Base-by-base conservation (phyloP, 2,797 vertebrate species). In the Steatocranus sp. region DNA sequence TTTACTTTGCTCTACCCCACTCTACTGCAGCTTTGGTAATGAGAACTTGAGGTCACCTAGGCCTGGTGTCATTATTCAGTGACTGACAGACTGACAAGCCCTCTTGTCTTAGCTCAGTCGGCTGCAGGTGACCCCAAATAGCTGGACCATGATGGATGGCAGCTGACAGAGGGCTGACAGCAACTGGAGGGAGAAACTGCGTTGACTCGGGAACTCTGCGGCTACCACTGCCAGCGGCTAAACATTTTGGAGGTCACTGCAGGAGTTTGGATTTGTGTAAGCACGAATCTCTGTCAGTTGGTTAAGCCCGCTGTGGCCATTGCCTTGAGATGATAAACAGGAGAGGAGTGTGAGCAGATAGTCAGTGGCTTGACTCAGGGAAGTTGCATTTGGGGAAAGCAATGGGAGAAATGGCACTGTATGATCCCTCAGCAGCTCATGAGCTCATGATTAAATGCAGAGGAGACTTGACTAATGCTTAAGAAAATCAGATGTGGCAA, bases 91-190 rank as follows among this genome's bases (percentile, higher is more conserved):
- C 86, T 78, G 92, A 96, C 96, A 96, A 93, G 93, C 85, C 91
- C 93, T 93, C 91, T 95, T 96, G 96, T 96, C 96, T 96, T 96
- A 96, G 94, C 92, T 89, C 94, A 94, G 95, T 96, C 95, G 94
- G 95, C 96, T 94, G 93, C 82, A 92, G 96, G 95, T 96, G 96
- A 97, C 96, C 96, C 94, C 82, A 1, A 95, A 95, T 94, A 93
- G 89, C 79, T 77, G 89, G 91, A 88, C 92, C 83, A 83, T 98
- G 97, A 98, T 96, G 95, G 97, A 98, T 97, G 93, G 92, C 88
- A 83, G 91, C 93, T 95, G 85, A 94, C 95, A 96, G 94, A 92
- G 94, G 95, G 95, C 96, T 95, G 95, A 95, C 92, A 91, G 94
- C 68, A 83, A 96, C 96, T 94, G 95, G 38, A 87, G 87, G 94